Base-by-base conservation (phyloP, 2,888 invertebrate species). In the Euclidia mi region DNA sequence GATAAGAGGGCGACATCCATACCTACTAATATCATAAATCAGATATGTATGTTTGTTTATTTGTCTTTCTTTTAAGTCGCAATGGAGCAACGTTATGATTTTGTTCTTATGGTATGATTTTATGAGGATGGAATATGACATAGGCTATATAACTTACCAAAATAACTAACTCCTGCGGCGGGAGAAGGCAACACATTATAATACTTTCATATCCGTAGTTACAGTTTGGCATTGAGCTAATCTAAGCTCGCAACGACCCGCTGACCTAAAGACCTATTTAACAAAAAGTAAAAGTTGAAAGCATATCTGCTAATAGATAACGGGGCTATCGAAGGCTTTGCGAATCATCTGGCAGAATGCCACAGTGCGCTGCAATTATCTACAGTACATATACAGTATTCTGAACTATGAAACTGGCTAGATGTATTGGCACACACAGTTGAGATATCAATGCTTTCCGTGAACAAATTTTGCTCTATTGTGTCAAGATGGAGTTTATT, bases 281-380 rank as follows among this genome's bases (percentile, higher is more conserved):
- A 40, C 32, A 48, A 40, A 56, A 49, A 49, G 38, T 29, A 56
- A 56, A 56, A 56, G 49, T 34, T 20, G 28, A 7, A 32, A 53
- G 44, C 32, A 37, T 28, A 35, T 49, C 38, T 9, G 38, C 31
- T 56, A 56, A 56, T 40, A 56, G 49, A 45, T 56, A 56, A 40
- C 34, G 43, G 38, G 25, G 32, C n/a, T 38, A 38, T 44, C 25
- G 42, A 56, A 55, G 48, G 20, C 47, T 41, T 42, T 43, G 52
- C 37, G 4, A 15, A 31, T 50, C 63, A 63, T 56, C 64, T 70
- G 69, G 67, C 70, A 67, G 15, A 3, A 32, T 67, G 70, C 71
- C 69, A 66, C 46, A 11, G 12, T 9, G 3, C 10, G 15, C 37
- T 35, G 37, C 46, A 47, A 47, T 37, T 35, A 47, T 37, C 29